Conservation (phyloP, 2,797 vertebrate species). For the Ceryle rudis region DNA sequence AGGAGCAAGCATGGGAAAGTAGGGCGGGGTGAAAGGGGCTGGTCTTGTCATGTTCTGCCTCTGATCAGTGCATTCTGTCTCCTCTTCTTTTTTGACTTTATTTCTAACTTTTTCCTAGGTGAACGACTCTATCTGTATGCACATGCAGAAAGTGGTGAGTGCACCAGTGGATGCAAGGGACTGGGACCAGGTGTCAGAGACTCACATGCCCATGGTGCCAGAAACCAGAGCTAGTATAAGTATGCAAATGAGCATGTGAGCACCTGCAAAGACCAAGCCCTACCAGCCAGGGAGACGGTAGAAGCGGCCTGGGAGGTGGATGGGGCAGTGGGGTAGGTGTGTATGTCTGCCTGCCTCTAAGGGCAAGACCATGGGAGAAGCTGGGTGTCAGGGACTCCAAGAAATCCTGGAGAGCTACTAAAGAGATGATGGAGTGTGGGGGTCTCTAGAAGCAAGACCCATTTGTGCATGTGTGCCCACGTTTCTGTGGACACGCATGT, state of each 20-base stretch:
- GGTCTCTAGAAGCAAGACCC: neutral
- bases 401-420: neutral
- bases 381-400: neutral
- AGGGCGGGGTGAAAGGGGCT: neutral
- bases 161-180: neutral
- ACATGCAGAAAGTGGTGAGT: rapidly evolving
- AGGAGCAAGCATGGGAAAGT: neutral
- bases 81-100: neutral
- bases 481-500: neutral
- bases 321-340: too few relatives aligned
- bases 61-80: neutral
- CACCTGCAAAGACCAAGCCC: neutral
- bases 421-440: neutral
- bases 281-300: neutral
- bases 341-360: too few relatives aligned
- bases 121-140: neutral
- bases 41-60: neutral
- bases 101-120: neutral
- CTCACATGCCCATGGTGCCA: neutral
- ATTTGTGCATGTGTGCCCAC: neutral
- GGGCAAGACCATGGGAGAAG: too few relatives aligned
- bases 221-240: neutral
- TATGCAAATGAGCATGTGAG: neutral
- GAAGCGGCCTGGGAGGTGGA: too few relatives aligned
- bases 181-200: neutral